Evolutionary conservation across 2,797 vertebrate species (phyloP).

Genomic region (Acanthopagrus latus): DNA sequence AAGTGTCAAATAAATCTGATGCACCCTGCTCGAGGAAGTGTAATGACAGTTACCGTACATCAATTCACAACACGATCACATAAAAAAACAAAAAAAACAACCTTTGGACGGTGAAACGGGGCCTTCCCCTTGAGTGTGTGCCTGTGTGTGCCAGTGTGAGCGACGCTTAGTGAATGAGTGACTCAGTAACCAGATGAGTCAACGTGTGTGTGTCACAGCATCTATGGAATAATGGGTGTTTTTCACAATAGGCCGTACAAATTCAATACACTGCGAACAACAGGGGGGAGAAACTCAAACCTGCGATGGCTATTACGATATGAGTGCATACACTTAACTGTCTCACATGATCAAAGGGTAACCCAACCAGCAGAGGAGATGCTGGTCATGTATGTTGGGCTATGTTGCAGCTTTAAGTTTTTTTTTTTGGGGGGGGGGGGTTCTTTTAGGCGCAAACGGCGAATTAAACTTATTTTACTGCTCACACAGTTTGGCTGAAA

Average conservation of each 20-base stretch:
- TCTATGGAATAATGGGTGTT: background rate
- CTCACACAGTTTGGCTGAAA: too few relatives aligned
- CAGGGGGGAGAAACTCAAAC: background rate
- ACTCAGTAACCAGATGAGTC: conserved; percentile 42
- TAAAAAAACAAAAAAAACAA: background rate
- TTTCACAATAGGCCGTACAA: background rate
- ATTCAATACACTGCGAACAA: background rate
- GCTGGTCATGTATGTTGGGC: too few relatives aligned
- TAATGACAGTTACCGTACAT: background rate
- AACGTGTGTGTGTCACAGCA: conserved; percentile 23
- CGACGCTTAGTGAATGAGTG: conserved; percentile 25
- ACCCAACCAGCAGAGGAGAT: too few relatives aligned
- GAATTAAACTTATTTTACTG: too few relatives aligned
- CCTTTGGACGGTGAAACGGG: background rate
- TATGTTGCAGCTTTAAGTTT: too few relatives aligned
- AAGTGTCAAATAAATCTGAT: background rate
- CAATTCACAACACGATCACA: background rate
- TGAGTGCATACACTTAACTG: too few relatives aligned
- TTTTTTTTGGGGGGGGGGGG: too few relatives aligned
- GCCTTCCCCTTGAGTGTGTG: background rate
- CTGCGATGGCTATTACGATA: background rate
- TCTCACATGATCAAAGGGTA: too few relatives aligned
- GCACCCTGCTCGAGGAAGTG: too few relatives aligned
- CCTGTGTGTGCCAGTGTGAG: background rate
- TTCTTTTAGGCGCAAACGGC: too few relatives aligned